Evolutionary conservation across 2,113 vertebrate species (phyloP), one percentile per base, ranked within the genome.

Genomic region (Lutjanus erythropterus): DNA sequence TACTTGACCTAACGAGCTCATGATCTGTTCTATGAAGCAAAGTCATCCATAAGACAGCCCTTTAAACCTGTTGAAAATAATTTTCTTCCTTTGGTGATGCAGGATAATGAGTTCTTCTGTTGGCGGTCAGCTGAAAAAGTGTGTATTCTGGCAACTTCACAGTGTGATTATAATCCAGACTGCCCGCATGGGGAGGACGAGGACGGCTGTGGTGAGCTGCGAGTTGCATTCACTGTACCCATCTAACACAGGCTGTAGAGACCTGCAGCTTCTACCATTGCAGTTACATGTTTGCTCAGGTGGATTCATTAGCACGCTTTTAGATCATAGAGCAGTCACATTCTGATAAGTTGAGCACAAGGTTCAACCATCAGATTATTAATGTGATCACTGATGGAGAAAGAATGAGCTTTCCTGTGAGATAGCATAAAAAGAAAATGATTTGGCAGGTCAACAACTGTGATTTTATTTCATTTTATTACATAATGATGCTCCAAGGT

Each of bases 21-120:
- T n/a, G 11, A 11, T 1, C 19, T 46, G 1, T 29, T 35, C 16
- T 49, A 37, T 71, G 18, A 71, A 35, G 58, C 25, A n/a, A 55
- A 56, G 3, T 6, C 5, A 25, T 18, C 1, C 25, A 55, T 5
- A 9, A 44, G 65, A 35, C 19, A 31, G n/a, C 9, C 33, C 10
- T 27, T 5, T 44, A 9, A 23, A 25, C 18, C 35, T 39, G 12
- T 27, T 56, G 6, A 41, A 60, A 33, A 35, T n/a, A 14, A 61
- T 9, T 59, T 16, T 47, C 42, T 6, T 65, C 10, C 3, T 52
- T 29, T 46, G 16, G 1, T 73, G 50, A 56, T 80, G 16, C 81
- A 95, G 95, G 91, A 88, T 25, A 9, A 80, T 35, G 90, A 94
- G 78, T 94, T 95, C 75, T 87, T 87, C 68, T 95, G 93, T 81